phyloP scores from a whole-genome alignment of 2,113 vertebrate genomes.

The Bubalus kerabau region DNA sequence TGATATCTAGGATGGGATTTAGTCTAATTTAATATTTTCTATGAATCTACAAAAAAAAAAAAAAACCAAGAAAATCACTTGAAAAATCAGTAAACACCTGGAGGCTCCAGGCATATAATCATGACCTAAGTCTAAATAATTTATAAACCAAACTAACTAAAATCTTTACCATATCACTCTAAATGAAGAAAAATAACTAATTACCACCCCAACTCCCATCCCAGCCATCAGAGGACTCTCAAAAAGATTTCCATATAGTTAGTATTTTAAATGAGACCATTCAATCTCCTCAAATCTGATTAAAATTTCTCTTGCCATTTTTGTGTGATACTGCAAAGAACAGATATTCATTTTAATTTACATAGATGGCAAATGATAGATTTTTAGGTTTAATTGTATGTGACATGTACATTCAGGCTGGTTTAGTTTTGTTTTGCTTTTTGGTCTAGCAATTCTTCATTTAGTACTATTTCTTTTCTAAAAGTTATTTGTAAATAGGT shows the following conservation, averaged over 20 bases:
- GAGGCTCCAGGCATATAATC: background rate
- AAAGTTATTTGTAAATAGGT: slow-evolving; percentile 29
- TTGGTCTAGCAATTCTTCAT: background rate
- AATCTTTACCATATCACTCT: background rate
- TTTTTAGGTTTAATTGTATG: background rate
- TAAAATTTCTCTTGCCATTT: background rate
- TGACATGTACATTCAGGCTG: background rate
- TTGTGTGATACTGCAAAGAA: background rate
- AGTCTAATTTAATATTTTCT: background rate
- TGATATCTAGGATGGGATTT: background rate
- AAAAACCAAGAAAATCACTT: background rate
- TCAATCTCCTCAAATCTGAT: background rate
- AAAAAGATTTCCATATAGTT: background rate
- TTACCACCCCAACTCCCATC: background rate
- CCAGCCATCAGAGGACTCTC: background rate
- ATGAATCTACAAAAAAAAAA: background rate
- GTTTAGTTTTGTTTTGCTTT: background rate
- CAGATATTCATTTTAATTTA: background rate
- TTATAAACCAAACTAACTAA: background rate
- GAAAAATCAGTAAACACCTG: background rate
- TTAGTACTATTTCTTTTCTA: background rate
- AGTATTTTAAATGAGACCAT: background rate
- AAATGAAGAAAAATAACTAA: background rate
- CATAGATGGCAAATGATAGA: background rate
- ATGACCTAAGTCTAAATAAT: background rate